These are phyloP conservation scores for Drosophila micromelanica DNA, from an alignment of 1,140 invertebrate species.

Conservation along the genomic window DNA sequence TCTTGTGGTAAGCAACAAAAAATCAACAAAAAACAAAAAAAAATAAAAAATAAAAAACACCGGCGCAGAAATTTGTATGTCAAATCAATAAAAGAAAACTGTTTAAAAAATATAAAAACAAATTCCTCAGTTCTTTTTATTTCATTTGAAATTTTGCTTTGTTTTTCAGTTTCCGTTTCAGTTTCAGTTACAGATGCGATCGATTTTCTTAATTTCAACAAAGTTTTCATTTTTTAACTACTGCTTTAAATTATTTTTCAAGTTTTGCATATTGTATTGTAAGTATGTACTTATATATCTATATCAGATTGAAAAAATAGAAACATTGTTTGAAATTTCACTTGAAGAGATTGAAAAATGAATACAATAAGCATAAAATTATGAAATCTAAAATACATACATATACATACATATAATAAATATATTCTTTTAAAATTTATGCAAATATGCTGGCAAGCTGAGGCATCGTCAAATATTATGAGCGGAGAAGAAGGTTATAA, in stretches of 20 bases:
- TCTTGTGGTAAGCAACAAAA: slow-evolving; percentile 72
- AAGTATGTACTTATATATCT: slow-evolving; percentile 13
- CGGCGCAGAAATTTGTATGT: slow-evolving; percentile 79
- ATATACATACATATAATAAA: slow-evolving; percentile 50
- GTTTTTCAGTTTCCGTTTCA: slow-evolving; percentile 38
- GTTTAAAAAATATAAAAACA: slow-evolving; percentile 63
- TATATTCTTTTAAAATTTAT: slow-evolving; percentile 83
- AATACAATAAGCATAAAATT: slow-evolving; percentile 40
- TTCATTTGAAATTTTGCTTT: slow-evolving; percentile 20
- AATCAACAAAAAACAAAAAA: slow-evolving; percentile 57
- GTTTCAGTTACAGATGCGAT: not conserved
- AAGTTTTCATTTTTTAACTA: slow-evolving; percentile 21
- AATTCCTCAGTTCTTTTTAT: slow-evolving; percentile 55
- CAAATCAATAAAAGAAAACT: slow-evolving; percentile 78
- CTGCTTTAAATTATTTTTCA: slow-evolving; percentile 30
- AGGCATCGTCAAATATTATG: slow-evolving; percentile 20
- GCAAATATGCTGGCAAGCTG: slow-evolving; percentile 42
- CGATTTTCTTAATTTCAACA: slow-evolving; percentile 2
- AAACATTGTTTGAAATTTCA: slow-evolving; percentile 22
- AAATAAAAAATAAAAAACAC: slow-evolving; percentile 57
- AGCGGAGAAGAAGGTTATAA: slow-evolving; percentile 36
- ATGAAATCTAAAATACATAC: slow-evolving; percentile 36
- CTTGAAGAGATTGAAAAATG: slow-evolving; percentile 25
- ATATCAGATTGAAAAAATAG: slow-evolving; percentile 31
- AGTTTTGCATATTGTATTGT: slow-evolving; percentile 21